A percentile compares a stretch with the other conserved stretches of the same genome.
phyloP scores from a whole-genome alignment of 53 echinoderm and acorn worm species.

The Patiria pectinifera region DNA sequence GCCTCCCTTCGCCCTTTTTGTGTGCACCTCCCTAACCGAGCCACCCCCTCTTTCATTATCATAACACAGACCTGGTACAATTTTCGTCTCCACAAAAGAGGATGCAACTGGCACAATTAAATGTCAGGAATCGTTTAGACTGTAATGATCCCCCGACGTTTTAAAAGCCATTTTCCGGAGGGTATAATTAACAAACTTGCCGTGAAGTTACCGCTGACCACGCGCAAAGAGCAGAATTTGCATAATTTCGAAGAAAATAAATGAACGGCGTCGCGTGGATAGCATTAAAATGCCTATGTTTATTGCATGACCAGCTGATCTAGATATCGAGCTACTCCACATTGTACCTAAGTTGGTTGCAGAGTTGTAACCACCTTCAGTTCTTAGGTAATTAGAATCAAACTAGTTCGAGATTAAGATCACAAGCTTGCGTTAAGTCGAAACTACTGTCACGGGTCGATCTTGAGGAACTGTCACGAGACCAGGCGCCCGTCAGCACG shows the following conservation, averaged over 20 bases:
- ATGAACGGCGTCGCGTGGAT: too few species aligned
- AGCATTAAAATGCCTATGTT: too few species aligned
- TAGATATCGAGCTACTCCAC: too few species aligned
- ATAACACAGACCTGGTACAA: not conserved
- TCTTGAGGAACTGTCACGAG: not conserved
- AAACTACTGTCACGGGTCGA: not conserved
- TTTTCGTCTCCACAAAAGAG: not conserved
- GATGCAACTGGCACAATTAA: not conserved
- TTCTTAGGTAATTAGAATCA: too few species aligned
- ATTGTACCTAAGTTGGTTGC: too few species aligned
- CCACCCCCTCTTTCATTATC: not conserved
- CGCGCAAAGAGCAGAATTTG: not conserved
- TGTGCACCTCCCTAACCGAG: not conserved
- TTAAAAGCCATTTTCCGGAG: too few species aligned
- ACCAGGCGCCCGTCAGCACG: slow-evolving; percentile 1
- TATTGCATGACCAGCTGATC: too few species aligned
- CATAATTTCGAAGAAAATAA: too few species aligned
- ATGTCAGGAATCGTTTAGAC: not conserved
- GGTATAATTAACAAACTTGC: not conserved
- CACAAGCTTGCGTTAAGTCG: not conserved
- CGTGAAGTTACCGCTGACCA: not conserved
- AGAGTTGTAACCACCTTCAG: too few species aligned
- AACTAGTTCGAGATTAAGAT: too few species aligned
- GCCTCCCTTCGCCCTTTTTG: not conserved
- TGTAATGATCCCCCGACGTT: not conserved